Evolutionary conservation across 2,888 invertebrate genomes (phyloP).

Genomic region (Palloptera scutellata): DNA sequence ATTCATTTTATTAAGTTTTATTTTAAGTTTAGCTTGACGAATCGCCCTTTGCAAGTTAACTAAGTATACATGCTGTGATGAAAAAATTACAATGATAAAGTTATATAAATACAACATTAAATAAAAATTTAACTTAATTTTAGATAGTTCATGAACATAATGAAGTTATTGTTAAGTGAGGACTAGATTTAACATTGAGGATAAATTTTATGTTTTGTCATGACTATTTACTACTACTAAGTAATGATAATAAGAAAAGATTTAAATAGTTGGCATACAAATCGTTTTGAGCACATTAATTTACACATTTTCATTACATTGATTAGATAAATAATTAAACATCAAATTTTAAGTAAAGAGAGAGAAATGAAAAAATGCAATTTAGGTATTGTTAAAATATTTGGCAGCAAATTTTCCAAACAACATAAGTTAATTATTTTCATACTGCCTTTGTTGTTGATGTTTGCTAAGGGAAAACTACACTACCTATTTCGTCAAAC

Average conservation of each 20-base stretch:
- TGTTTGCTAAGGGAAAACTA: not conserved
- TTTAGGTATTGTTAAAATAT: slow-evolving; percentile 3
- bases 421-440: slow-evolving; percentile 40
- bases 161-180: not conserved
- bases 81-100: slow-evolving; percentile 11
- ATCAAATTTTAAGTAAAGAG: slow-evolving; percentile 14
- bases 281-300: slow-evolving; percentile 41
- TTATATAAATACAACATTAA: slow-evolving; percentile 16
- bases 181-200: slow-evolving; percentile 16
- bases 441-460: slow-evolving; percentile 11
- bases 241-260: no score
- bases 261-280: slow-evolving; percentile 33
- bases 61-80: slow-evolving; percentile 1
- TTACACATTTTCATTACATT: slow-evolving; percentile 15
- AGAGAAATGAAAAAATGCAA: slow-evolving; percentile 16
- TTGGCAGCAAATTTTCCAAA: slow-evolving; percentile 39
- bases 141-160: slow-evolving; percentile 5
- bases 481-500: not conserved
- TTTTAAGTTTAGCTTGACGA: not conserved
- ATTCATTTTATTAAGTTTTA: not conserved
- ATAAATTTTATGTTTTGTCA: not conserved
- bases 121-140: slow-evolving; percentile 3
- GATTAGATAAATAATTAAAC: slow-evolving; percentile 15
- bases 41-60: slow-evolving; percentile 3
- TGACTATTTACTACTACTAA: not conserved